Evolutionary conservation across 2,113 vertebrate species (phyloP), one percentile per base, ranked within the genome.

Genomic region (Xenus cinereus): DNA sequence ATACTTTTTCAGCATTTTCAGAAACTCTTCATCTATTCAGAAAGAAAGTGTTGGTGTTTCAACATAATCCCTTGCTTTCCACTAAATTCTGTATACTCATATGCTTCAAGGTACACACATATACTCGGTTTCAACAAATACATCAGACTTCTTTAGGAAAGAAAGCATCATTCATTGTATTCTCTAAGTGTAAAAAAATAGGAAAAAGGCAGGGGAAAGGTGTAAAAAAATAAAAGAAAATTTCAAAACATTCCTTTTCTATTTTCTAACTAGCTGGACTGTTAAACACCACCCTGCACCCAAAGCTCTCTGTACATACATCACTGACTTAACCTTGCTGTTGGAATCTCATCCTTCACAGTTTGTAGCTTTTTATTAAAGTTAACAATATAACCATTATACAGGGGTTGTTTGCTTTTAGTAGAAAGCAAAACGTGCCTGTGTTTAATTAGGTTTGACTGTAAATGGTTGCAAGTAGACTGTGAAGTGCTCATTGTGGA

Each of bases 401-500:
- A 94, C 76, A 75, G 46, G 79, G 60, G 73, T 87, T 96, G 96
- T 96, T 97, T 97, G 93, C 88, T 95, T 91, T 90, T 93, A 84
- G 76, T 13, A 84, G 93, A 67, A 63, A 91, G 89, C 78, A 82
- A 51, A 96, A 95, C 56, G 66, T 93, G 92, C 83, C 53, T 79
- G 87, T 93, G 82, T 94, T 96, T 97, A 96, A 97, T 96, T 95
- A 95, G 95, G 74, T 95, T 94, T 96, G 91, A 94, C 96, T 95
- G 94, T 95, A 97, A 96, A 96, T 93, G 91, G 73, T 35, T 94
- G 91, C 93, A 96, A 94, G 56, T 53, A 96, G 93, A 96, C 86
- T 96, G 89, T 94, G 95, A 95, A 95, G 93, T 84, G 89, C 74
- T 96, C 77, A 89, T 92, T 94, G 93, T 95, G 9, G 94, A 48